These are phyloP conservation scores for Nyleta sp. DNA, from an alignment of 2,888 invertebrate genomes.

Conservation along the genomic window DNA sequence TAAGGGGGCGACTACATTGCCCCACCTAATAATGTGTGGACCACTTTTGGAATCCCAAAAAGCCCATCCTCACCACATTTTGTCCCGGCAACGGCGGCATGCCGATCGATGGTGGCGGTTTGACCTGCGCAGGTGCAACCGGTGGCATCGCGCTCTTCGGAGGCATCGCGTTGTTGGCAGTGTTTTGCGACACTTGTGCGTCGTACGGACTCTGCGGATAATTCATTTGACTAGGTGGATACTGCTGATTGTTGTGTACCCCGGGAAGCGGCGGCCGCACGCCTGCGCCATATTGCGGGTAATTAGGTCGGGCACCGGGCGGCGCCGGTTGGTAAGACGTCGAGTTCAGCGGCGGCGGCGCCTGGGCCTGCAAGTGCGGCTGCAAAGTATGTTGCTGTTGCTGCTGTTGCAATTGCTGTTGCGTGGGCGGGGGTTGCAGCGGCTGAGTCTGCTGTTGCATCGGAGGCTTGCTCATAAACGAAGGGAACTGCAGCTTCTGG, in stretches of 20 bases:
- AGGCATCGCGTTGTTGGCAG: conserved; percentile 64
- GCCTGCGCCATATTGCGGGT: conserved; percentile 12
- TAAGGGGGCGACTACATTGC: no score
- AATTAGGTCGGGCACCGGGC: conserved; percentile 17
- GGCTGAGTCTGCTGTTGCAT: conserved; percentile 27
- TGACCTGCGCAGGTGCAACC: conserved; percentile 59
- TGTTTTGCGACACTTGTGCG: conserved; percentile 64
- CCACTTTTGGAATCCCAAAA: no score
- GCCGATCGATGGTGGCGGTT: conserved; percentile 46
- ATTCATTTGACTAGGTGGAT: conserved; percentile 74
- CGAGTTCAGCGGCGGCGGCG: conserved; percentile 7
- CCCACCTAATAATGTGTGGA: no score
- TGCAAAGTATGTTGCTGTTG: conserved; percentile 19
- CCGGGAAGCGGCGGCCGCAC: conserved; percentile 61
- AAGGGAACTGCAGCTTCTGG: conserved; percentile 50
- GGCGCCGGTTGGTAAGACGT: conserved; percentile 8
- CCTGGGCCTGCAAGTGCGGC: conserved; percentile 15
- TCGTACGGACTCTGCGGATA: conserved; percentile 71
- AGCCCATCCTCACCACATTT: conserved; percentile 65
- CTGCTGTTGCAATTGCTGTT: conserved; percentile 35
- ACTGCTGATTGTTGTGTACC: conserved; percentile 70
- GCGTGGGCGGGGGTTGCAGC: conserved; percentile 17
- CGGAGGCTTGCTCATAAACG: conserved; percentile 41
- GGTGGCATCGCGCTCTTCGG: conserved; percentile 23
- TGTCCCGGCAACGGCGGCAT: conserved; percentile 70